Evolutionary conservation across 2,113 vertebrate species (phyloP).

Genomic region (Hirundichthys speculiger): DNA sequence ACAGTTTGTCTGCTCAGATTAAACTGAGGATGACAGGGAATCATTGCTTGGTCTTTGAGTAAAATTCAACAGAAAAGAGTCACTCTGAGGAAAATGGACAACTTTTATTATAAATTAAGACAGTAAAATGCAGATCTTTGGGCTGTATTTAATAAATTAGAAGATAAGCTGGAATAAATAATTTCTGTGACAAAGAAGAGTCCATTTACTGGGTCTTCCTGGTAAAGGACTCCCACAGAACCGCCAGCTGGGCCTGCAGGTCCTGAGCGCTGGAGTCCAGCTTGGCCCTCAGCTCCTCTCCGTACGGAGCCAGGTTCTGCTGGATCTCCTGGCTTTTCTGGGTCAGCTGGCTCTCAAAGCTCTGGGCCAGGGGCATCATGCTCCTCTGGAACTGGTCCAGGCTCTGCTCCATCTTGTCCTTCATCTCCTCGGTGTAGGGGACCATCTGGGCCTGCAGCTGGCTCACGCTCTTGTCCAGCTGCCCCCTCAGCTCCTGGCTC

Average conservation of each 20-base stretch:
- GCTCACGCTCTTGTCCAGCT: constrained; percentile 42
- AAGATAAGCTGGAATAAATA: constrained; percentile 27
- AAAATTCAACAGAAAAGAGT: too few species aligned
- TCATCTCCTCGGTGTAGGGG: constrained; percentile 53
- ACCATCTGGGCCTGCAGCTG: constrained; percentile 63
- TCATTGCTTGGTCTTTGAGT: too few species aligned
- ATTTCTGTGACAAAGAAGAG: background rate
- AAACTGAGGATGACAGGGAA: too few species aligned
- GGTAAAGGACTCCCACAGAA: constrained; percentile 60
- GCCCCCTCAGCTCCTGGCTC: constrained; percentile 61
- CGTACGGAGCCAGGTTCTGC: constrained; percentile 55
- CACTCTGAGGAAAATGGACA: too few species aligned
- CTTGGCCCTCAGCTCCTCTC: constrained; percentile 55
- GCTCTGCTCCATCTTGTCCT: constrained; percentile 59
- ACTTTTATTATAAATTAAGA: too few species aligned
- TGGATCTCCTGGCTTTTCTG: constrained; percentile 65
- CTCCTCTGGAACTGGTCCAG: constrained; percentile 70
- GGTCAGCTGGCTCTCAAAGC: constrained; percentile 61
- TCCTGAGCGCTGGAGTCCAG: constrained; percentile 56
- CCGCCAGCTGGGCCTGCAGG: constrained; percentile 49
- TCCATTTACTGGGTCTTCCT: constrained; percentile 54
- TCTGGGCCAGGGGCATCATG: constrained; percentile 65
- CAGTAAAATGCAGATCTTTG: too few species aligned
- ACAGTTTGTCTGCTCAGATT: too few species aligned
- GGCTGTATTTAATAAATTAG: too few species aligned